Conservation (phyloP, 2,797 vertebrate genomes). For the Euphonia xanthogaster region DNA sequence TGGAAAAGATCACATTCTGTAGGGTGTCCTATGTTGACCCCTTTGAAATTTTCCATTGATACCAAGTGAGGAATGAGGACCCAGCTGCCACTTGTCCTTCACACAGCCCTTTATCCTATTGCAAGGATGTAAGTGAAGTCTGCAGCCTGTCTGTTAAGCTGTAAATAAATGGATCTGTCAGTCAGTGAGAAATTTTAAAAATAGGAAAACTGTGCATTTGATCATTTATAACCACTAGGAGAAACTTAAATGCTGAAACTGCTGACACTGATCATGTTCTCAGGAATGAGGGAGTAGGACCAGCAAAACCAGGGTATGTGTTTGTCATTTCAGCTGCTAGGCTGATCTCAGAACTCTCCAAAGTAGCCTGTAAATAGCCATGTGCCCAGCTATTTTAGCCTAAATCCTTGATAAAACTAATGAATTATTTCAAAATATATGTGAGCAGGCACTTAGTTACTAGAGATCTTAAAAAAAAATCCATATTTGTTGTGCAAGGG, state of each 20-base stretch:
- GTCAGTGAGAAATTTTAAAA: background rate
- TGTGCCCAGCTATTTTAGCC: background rate
- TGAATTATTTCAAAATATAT: background rate
- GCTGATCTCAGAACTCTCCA: background rate
- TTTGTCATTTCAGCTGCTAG: background rate
- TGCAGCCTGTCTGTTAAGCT: background rate
- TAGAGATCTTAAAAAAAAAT: background rate
- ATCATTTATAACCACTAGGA: background rate
- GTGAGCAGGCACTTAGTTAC: background rate
- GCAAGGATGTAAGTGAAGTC: background rate
- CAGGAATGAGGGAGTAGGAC: background rate
- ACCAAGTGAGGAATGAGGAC: background rate
- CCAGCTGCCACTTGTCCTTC: background rate
- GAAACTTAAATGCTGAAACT: background rate
- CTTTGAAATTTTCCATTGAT: background rate
- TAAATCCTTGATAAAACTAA: background rate
- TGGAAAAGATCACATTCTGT: background rate
- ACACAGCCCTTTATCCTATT: background rate
- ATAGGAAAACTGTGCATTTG: background rate
- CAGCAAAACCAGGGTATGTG: background rate
- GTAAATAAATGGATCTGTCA: slow-evolving; percentile 16
- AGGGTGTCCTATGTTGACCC: background rate
- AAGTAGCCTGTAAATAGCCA: background rate
- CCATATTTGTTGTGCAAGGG: background rate
- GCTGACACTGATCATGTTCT: background rate